A percentile compares a stretch with the other conserved stretches of the same genome.
Evolutionary conservation across 1,140 invertebrate genomes (phyloP).

Genomic region (Harlomillsia oculata): DNA sequence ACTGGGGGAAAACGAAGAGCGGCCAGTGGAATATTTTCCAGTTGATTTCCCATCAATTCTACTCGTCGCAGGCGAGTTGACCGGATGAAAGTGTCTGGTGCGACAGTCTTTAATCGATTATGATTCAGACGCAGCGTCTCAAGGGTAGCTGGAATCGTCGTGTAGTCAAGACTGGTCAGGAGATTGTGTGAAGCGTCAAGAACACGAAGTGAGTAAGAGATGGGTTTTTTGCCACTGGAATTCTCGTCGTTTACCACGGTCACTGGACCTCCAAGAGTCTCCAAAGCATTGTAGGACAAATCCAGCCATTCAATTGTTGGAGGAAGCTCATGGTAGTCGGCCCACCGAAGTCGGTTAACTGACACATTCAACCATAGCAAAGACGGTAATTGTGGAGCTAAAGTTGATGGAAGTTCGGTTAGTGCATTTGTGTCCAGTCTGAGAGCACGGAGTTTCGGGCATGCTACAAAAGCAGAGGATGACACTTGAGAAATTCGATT

Average conservation of each 20-base stretch:
- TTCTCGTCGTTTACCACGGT: background rate
- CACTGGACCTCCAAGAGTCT: constrained; percentile 12
- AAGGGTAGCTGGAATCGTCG: constrained; percentile 77
- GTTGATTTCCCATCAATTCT: constrained; percentile 77
- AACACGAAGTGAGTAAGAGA: constrained; percentile 39
- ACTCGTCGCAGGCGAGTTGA: constrained; percentile 73
- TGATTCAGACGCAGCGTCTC: constrained; percentile 81
- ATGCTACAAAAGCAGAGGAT: constrained; percentile 66
- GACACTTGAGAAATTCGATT: constrained; percentile 78
- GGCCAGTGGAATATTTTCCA: constrained; percentile 68
- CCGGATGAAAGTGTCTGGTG: constrained; percentile 72
- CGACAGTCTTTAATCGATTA: constrained; percentile 63
- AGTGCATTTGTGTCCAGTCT: constrained; percentile 75
- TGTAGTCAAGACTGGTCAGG: constrained; percentile 63
- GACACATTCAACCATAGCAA: constrained; percentile 79
- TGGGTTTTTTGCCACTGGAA: constrained; percentile 1
- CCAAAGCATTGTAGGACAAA: constrained; percentile 77
- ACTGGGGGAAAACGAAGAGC: constrained; percentile 64
- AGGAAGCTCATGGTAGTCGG: constrained; percentile 80
- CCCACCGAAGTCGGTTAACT: constrained; percentile 76
- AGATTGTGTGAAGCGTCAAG: constrained; percentile 78
- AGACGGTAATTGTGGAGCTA: constrained; percentile 48
- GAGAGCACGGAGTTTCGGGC: constrained; percentile 63
- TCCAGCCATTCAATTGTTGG: constrained; percentile 80
- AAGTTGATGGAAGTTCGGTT: constrained; percentile 60